phyloP scores from a whole-genome alignment of 2,113 vertebrate species.

The Aepyceros melampus region DNA sequence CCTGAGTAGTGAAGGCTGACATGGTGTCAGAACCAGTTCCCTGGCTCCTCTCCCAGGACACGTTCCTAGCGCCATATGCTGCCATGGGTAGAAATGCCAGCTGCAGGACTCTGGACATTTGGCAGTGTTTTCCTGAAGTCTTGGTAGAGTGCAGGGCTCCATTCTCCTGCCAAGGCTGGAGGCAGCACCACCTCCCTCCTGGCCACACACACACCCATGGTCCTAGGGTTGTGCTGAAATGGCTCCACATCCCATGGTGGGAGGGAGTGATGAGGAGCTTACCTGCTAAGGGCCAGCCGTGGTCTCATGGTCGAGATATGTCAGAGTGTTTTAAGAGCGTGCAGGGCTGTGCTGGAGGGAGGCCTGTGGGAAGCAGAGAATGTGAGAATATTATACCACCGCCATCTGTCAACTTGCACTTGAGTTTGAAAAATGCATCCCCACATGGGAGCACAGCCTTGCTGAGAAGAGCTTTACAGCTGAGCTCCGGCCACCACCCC shows the following conservation, averaged over 20 bases:
- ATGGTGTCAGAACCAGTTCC: neutral
- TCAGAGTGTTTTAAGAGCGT: conserved; percentile 33
- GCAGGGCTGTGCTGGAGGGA: conserved; percentile 40
- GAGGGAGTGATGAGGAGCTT: neutral
- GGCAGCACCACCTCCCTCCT: neutral
- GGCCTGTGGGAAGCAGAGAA: conserved; percentile 53
- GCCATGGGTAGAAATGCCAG: neutral
- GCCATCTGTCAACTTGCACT: conserved; percentile 31
- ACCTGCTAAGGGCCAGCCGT: conserved; percentile 36
- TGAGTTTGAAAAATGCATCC: conserved; percentile 11
- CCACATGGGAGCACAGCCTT: neutral
- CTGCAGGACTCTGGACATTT: neutral
- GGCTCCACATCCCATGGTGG: neutral
- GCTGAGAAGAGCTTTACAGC: neutral
- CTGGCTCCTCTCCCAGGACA: neutral
- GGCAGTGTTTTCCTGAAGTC: neutral
- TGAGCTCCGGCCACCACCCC: neutral
- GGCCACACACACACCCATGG: neutral
- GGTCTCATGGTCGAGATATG: conserved; percentile 40
- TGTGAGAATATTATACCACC: conserved; percentile 22
- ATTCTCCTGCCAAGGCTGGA: neutral
- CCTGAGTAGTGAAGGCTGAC: neutral
- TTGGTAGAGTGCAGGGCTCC: neutral
- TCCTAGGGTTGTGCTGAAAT: neutral
- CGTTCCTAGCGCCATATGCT: neutral